Evolutionary conservation across 2,888 invertebrate genomes (phyloP).

Genomic region (Eristalinus aeneus): DNA sequence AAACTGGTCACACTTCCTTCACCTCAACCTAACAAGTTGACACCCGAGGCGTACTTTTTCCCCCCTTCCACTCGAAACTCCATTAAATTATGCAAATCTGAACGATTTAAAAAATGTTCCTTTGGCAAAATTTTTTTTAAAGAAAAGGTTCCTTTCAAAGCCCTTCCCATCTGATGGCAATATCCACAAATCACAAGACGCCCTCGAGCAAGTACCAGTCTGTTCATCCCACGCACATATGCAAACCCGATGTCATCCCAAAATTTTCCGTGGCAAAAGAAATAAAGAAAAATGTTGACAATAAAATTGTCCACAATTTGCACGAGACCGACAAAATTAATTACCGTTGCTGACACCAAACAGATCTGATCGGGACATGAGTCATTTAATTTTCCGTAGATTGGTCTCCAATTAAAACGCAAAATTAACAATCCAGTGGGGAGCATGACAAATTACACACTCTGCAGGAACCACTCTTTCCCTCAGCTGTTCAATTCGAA

Average conservation of each 20-base stretch:
- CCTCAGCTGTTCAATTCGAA: background rate
- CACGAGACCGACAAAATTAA: background rate
- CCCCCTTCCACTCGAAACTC: background rate
- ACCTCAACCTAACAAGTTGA: too few species aligned
- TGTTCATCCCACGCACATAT: background rate
- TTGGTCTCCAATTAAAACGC: background rate
- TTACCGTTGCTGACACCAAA: background rate
- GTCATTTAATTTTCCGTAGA: background rate
- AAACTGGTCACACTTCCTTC: too few species aligned
- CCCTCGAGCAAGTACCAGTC: background rate
- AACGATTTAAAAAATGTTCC: background rate
- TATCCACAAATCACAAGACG: background rate
- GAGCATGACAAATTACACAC: background rate
- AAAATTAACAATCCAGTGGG: background rate
- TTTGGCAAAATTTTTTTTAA: too few species aligned
- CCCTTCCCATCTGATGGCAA: background rate
- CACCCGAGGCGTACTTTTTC: background rate
- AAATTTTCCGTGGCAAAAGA: background rate
- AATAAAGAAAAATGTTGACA: background rate
- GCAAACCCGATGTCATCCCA: background rate
- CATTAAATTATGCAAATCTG: background rate
- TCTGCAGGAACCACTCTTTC: too few species aligned
- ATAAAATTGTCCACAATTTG: background rate
- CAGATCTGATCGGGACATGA: background rate
- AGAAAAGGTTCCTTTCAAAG: background rate